Base-by-base conservation (phyloP, 2,797 vertebrate species). In the Amblyopsis hoosieri region DNA sequence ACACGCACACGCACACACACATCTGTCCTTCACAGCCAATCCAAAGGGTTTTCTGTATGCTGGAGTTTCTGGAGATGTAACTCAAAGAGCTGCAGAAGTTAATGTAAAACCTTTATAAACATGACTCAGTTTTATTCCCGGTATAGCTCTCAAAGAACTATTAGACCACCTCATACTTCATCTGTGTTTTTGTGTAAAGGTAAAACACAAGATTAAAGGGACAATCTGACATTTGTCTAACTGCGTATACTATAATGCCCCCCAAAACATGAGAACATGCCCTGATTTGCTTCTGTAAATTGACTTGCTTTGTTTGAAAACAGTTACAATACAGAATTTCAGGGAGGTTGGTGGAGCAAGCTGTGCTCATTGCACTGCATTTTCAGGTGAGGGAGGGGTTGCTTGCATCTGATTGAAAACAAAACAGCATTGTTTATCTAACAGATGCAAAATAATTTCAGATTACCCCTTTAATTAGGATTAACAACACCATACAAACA, bases 131-230 rank as follows among this genome's bases (percentile, higher is more conserved):
- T 14, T 54, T 33, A 12, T 17, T 23, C 51, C 47, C 54, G 56
- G 52, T 7, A 31, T 49, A 49, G 56, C 55, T 60, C n/a, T 23
- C 13, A 51, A 50, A 19, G 53, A 66, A 47, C 60, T 19, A 23
- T 62, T 23, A 23, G 3, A 23, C 17, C 42, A 17, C 50, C 13
- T 48, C 14, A 48, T 33, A 47, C 19, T 55, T n/a, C 11, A 49
- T 57, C 53, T 67, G 57, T 53, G 55, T 50, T 56, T 60, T 52
- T 33, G 12, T 62, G 60, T 45, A 67, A 60, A 60, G 42, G 50
- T 50, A 52, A 48, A 9, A 9, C 37, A 42, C 37, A 42, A 42
- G 37, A 9, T 42, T 9, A 23, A 23, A 23, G 23, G 23, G 23
- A 23, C 23, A 23, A 23, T 23, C 23, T 23, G 23, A 3, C 23